These are phyloP conservation scores for Megaustenia siamemsis DNA, from an alignment of 2,888 invertebrate species.

Conservation along the genomic window DNA sequence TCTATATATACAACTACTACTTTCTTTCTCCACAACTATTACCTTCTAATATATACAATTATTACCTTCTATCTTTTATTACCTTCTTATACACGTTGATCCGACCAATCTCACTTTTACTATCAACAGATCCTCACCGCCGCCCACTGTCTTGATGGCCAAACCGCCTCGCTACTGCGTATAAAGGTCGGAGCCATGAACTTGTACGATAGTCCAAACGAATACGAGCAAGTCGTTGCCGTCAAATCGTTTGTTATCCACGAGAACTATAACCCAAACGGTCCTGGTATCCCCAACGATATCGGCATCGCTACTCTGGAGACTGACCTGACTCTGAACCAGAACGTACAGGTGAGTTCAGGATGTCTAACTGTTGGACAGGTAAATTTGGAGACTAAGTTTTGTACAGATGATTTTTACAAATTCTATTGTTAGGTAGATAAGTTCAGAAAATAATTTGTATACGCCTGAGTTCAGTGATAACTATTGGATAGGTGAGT, in stretches of 20 bases:
- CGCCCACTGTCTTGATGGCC: constrained; percentile 40
- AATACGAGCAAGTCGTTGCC: constrained; percentile 25
- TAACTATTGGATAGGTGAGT: too few relatives aligned
- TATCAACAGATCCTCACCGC: constrained; percentile 5
- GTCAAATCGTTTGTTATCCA: constrained; percentile 2
- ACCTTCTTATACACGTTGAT: too few relatives aligned
- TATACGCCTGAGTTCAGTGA: too few relatives aligned
- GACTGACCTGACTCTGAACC: background rate
- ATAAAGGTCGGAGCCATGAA: constrained; percentile 35
- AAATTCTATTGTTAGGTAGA: too few relatives aligned
- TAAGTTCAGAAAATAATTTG: too few relatives aligned
- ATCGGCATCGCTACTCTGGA: constrained; percentile 12
- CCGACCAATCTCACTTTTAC: background rate
- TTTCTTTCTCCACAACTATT: too few relatives aligned
- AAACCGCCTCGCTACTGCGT: background rate
- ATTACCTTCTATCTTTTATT: too few relatives aligned
- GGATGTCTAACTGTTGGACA: too few relatives aligned
- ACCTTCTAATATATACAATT: too few relatives aligned
- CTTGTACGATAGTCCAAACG: constrained; percentile 8
- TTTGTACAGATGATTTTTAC: too few relatives aligned
- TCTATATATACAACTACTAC: too few relatives aligned
- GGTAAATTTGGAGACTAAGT: too few relatives aligned
- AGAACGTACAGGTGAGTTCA: constrained; percentile 23
- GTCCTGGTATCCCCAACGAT: constrained; percentile 33
- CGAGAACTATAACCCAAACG: constrained; percentile 23